Evolutionary conservation across 1,140 invertebrate genomes (phyloP), one percentile per base, ranked within the genome.

Genomic region (Thalassaphorura encarpata): DNA sequence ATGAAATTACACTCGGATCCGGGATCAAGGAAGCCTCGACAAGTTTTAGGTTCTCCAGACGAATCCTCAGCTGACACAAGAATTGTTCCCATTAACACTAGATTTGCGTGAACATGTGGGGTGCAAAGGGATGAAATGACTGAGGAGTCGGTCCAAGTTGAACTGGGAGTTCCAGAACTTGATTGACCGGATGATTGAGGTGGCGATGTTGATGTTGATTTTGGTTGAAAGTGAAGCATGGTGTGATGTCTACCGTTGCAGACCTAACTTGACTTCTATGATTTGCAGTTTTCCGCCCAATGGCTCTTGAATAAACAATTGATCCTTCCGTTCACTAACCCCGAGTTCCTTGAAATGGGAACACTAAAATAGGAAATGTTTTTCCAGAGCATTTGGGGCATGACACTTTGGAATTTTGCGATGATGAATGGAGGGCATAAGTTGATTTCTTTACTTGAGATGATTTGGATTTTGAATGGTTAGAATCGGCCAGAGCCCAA

Each of bases 401-500:
- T 36, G 23, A 11, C 28, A 19, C 24, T 57, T 48, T 13, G 53
- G n/a, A 24, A 57, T 53, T 19, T 51, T 31, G 5, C 21, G 2
- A 16, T 53, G 16, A 4, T 42, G 3, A 2, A 13, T 28, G 19
- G 3, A 6, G 4, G 47, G 19, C 3, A 48, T 47, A 16, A 52
- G 4, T 3, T 5, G 27, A 33, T 11, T 42, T 26, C 3, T 11
- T 15, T 3, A 24, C 28, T 33, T 27, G 16, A 18, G 27, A 41
- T 36, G 33, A 57, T 6, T 54, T 28, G 18, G 43, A 31, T 3
- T 33, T 23, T 36, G 61, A 19, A n/a, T 56, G 50, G 19, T 8
- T 63, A 58, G 21, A 63, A n/a, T 36, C 52, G 55, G 13, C 49
- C 41, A 13, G 31, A n/a, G 16, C 48, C 41, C 2, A 56, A 8